These are phyloP conservation scores for Latrodectus geometricus DNA, from an alignment of 1,140 invertebrate genomes.

Conservation along the genomic window DNA sequence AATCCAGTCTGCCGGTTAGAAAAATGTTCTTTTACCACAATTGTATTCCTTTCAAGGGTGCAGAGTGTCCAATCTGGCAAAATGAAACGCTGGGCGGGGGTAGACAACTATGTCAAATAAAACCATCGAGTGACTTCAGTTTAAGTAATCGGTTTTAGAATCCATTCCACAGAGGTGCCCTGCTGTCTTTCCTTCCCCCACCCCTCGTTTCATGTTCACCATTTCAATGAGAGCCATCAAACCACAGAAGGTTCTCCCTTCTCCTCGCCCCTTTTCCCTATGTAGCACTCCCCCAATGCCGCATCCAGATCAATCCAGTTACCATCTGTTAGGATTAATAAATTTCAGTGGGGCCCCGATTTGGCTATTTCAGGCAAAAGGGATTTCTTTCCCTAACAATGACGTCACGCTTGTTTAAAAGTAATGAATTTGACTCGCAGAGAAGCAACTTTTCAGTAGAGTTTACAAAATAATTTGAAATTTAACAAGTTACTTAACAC, in stretches of 20 bases:
- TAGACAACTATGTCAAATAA: background rate
- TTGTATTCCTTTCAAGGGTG: background rate
- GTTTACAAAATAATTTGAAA: too few species aligned
- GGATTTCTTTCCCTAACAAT: too few species aligned
- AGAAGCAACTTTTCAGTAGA: too few species aligned
- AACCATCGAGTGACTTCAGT: slow-evolving; percentile 44
- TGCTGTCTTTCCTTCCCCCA: background rate
- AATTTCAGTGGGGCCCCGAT: slow-evolving; percentile 10
- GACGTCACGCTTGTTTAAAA: too few species aligned
- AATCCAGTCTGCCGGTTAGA: too few species aligned
- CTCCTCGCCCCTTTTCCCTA: background rate
- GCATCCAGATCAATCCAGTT: slow-evolving; percentile 25
- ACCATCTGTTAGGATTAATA: slow-evolving; percentile 62
- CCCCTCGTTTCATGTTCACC: background rate
- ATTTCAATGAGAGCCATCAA: slow-evolving; percentile 55
- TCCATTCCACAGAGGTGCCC: slow-evolving; percentile 17
- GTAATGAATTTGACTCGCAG: too few species aligned
- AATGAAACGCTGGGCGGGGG: too few species aligned
- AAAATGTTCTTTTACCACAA: too few species aligned
- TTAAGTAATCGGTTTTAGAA: slow-evolving; percentile 56
- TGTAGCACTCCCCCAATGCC: background rate
- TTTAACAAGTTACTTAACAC: too few species aligned
- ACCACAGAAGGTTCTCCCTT: slow-evolving; percentile 46
- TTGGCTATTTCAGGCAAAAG: background rate
- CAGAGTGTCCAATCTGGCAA: background rate